Base-by-base conservation (phyloP, 1,140 invertebrate species). In the Cataglyphis hispanica region DNA sequence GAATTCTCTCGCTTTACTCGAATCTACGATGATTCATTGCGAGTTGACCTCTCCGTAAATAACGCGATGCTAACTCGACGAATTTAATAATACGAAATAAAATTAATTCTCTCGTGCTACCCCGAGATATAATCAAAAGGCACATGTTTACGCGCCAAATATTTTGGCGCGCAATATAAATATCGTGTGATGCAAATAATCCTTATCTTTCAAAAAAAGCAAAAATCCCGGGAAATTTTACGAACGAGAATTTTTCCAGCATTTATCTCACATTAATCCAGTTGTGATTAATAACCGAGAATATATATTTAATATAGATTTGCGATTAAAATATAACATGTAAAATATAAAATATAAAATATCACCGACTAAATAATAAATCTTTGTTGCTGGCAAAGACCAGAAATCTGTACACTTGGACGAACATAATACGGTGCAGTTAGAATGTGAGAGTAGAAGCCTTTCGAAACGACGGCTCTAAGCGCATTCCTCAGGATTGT, bases 401-500 rank as follows among this genome's bases (percentile, higher is more conserved):
- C 70, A 56, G 56, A 61, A 70, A 63, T 77, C 60, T 37, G 16
- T 66, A 61, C 22, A 58, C 80, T 64, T 56, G 64, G 63, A 80
- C 50, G 64, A 80, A 80, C 69, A 80, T 80, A 70, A 80, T 61
- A 66, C 50, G 22, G 72, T 70, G 43, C 25, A 53, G 50, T 3
- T 83, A 58, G 88, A 89, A 87, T 78, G 88, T 58, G 88, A 90
- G 91, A 92, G 90, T 89, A 89, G 93, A 91, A 92, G 91, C 89
- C 92, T 93, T 93, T 93, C 91, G 92, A 92, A 93, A 93, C 87
- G 89, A 81, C 88, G 78, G 87, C 86, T 92, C 91, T 92, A 91
- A 91, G 91, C 91, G 89, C 93, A 94, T 94, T 94, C 92, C 93
- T 91, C 86, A 88, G 91, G 91, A 92, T 93, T 93, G 91, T 94